These are phyloP conservation scores for Hydractinia echinata DNA, from an alignment of 30 jellyfish, hydroid and myxozoan genomes.

Conservation along the genomic window DNA sequence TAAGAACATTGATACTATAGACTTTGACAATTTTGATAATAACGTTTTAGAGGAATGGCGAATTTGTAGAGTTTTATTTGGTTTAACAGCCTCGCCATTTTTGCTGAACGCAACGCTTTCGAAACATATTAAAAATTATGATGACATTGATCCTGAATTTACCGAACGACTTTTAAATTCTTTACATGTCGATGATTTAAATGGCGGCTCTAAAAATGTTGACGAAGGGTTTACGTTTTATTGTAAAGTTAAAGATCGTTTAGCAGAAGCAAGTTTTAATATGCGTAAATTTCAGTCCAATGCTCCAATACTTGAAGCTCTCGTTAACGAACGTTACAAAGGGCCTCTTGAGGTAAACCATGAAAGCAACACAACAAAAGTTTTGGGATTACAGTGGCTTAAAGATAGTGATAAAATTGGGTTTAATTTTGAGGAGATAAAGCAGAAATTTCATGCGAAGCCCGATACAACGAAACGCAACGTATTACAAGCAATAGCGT, in stretches of 20 bases:
- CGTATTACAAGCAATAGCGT: constrained; percentile 1
- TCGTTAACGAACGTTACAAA: neutral
- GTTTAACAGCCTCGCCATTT: constrained; percentile 25
- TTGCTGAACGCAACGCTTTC: constrained; percentile 3
- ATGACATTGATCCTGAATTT: neutral
- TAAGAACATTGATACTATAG: neutral
- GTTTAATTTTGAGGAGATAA: neutral
- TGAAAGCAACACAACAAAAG: neutral
- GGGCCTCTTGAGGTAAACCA: neutral
- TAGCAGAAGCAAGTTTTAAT: no score
- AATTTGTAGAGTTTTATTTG: constrained; percentile 2
- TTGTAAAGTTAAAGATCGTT: no score
- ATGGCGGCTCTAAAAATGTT: no score
- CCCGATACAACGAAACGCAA: neutral
- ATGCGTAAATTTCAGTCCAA: neutral
- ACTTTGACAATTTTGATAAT: neutral
- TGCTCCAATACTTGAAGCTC: neutral
- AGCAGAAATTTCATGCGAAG: neutral
- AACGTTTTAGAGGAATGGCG: neutral
- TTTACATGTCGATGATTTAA: neutral
- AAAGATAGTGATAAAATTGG: neutral
- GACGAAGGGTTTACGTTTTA: no score
- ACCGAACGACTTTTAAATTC: neutral
- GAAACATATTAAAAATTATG: neutral
- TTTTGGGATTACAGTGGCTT: neutral